These are phyloP conservation scores for Nilaparvata lugens DNA, from an alignment of 1,140 invertebrate genomes.

Conservation along the genomic window DNA sequence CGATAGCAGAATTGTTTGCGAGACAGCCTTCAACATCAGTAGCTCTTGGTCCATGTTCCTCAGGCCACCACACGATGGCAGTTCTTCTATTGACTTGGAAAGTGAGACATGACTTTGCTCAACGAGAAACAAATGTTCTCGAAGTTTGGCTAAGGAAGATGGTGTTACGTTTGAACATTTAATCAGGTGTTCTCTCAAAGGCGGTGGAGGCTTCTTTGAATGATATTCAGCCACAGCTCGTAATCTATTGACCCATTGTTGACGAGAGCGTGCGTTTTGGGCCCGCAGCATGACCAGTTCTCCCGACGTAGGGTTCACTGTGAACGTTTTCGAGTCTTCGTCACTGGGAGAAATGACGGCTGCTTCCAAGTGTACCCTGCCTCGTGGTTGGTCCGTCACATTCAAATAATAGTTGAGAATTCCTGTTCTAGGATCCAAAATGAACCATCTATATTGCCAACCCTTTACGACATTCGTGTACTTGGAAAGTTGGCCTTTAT, in stretches of 20 bases:
- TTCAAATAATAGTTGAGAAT: conserved; percentile 84
- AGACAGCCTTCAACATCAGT: conserved; percentile 50
- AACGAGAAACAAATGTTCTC: conserved; percentile 36
- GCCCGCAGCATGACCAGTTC: conserved; percentile 85
- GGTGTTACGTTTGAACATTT: background rate
- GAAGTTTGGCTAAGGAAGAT: conserved; percentile 31
- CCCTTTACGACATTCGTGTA: conserved; percentile 98
- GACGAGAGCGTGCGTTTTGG: conserved; percentile 76
- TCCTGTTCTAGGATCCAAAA: conserved; percentile 82
- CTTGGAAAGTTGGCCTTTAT: conserved; percentile 82
- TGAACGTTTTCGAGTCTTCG: conserved; percentile 93
- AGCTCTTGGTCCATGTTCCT: conserved; percentile 39
- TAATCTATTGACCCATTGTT: conserved; percentile 81
- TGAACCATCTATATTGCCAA: conserved; percentile 93
- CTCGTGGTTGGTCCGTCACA: conserved; percentile 52
- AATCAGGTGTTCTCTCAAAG: conserved; percentile 32
- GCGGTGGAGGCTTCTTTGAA: conserved; percentile 38
- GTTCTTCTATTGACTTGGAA: conserved; percentile 34
- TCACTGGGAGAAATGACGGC: conserved; percentile 93
- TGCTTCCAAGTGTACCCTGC: conserved; percentile 70
- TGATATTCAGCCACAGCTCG: conserved; percentile 47
- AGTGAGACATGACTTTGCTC: conserved; percentile 35
- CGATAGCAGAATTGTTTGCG: conserved; percentile 45
- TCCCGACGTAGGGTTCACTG: conserved; percentile 82
- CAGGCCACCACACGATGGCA: conserved; percentile 24